These are phyloP conservation scores for Pseudorasbora parva DNA, from an alignment of 2,113 vertebrate species.

Conservation along the genomic window DNA sequence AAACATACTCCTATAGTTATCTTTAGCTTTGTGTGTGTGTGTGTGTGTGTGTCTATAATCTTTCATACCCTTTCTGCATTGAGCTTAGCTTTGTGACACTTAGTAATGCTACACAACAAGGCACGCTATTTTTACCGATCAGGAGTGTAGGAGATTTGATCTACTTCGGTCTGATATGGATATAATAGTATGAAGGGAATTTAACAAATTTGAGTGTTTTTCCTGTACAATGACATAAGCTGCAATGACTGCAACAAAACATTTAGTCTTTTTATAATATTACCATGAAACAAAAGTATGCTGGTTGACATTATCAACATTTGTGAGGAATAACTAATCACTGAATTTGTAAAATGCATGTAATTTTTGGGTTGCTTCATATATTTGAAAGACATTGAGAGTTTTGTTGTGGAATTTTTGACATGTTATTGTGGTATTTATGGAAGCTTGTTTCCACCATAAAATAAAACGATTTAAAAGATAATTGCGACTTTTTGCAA, in stretches of 20 bases:
- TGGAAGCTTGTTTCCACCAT: too few relatives aligned
- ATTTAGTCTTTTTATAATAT: neutral
- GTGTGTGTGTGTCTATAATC: too few relatives aligned
- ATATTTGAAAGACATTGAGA: neutral
- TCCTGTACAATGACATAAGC: neutral
- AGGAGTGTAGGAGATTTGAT: constrained; percentile 14
- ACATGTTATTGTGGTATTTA: too few relatives aligned
- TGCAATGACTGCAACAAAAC: neutral
- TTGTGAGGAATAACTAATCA: neutral
- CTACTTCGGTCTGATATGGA: neutral
- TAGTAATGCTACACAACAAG: neutral
- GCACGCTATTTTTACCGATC: neutral
- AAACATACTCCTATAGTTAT: constrained; percentile 42
- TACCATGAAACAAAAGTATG: neutral
- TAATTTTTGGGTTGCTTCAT: neutral
- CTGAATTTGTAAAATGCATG: neutral
- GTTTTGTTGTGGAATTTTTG: too few relatives aligned
- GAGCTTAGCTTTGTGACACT: neutral
- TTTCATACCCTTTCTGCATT: constrained; percentile 8
- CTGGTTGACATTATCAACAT: neutral
- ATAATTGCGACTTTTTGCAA: too few relatives aligned
- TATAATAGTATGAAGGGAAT: neutral
- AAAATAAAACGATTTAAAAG: too few relatives aligned
- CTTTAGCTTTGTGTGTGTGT: constrained; percentile 25
- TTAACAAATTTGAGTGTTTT: neutral